These are phyloP conservation scores for Carcinoscorpius rotundicauda DNA, from an alignment of 1,140 invertebrate genomes.

Conservation along the genomic window DNA sequence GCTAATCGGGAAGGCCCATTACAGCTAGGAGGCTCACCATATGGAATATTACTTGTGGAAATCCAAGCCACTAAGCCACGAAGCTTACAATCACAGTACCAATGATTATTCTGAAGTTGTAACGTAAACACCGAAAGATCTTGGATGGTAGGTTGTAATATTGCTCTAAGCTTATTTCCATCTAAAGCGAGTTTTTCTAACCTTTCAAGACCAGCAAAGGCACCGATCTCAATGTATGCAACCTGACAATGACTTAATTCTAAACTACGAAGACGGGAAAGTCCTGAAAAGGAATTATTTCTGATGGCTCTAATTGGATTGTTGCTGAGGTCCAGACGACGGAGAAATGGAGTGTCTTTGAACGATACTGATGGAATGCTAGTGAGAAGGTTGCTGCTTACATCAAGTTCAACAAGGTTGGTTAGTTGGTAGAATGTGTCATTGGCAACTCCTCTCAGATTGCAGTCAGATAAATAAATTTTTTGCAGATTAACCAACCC, in stretches of 20 bases:
- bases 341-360: conserved; percentile 51
- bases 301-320: conserved; percentile 56
- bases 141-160: conserved; percentile 35
- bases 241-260: conserved; percentile 61
- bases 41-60: conserved; percentile 56
- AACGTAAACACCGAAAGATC: conserved; percentile 54
- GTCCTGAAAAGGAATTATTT: conserved; percentile 51
- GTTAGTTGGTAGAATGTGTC: conserved; percentile 27
- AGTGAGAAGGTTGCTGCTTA: conserved; percentile 56
- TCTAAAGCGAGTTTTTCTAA: conserved; percentile 62
- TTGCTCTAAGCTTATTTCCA: conserved; percentile 50
- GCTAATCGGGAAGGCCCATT: conserved; percentile 45
- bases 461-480: conserved; percentile 66
- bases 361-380: conserved; percentile 55
- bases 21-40: conserved; percentile 52
- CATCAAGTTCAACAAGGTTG: conserved; percentile 53
- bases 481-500: conserved; percentile 61
- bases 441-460: conserved; percentile 68
- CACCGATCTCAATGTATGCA: conserved; percentile 51
- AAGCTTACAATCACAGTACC: conserved; percentile 67
- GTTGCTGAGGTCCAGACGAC: conserved; percentile 54
- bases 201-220: conserved; percentile 56
- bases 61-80: conserved; percentile 62
- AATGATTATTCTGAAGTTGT: conserved; percentile 59
- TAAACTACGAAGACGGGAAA: conserved; percentile 44